phyloP scores from a whole-genome alignment of 2,113 vertebrate genomes.

The Pangasianodon hypophthalmus region DNA sequence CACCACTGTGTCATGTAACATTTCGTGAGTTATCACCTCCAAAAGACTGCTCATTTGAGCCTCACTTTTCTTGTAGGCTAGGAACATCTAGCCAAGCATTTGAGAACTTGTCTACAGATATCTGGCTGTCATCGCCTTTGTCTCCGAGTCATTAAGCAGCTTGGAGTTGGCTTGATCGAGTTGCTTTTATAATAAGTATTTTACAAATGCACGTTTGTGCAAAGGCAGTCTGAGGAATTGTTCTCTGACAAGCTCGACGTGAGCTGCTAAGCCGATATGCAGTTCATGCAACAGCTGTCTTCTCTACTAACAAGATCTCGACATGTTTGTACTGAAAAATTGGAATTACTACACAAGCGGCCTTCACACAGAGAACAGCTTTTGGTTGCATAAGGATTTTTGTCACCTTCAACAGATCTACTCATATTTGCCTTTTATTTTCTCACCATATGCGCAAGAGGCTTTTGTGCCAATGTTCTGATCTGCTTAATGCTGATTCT shows the following conservation, averaged over 20 bases:
- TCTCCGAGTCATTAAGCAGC: conserved; percentile 61
- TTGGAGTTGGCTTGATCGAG: conserved; percentile 24
- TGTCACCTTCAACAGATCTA: conserved; percentile 67
- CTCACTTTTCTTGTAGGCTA: conserved; percentile 61
- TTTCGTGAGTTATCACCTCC: conserved; percentile 77
- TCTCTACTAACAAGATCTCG: conserved; percentile 60
- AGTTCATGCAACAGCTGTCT: conserved; percentile 62
- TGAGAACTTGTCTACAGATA: conserved; percentile 40
- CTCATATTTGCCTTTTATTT: conserved; percentile 66
- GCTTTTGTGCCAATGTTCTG: conserved; percentile 60
- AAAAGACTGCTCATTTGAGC: conserved; percentile 67
- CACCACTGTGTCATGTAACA: conserved; percentile 77
- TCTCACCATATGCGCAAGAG: conserved; percentile 64
- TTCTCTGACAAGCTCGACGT: conserved; percentile 25
- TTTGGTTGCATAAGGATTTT: conserved; percentile 56
- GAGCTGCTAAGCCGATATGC: conserved; percentile 20
- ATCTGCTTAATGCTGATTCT: conserved; percentile 70
- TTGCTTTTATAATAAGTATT: conserved; percentile 1
- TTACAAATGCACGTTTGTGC: neutral
- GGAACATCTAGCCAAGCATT: conserved; percentile 59
- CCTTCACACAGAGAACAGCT: conserved; percentile 65
- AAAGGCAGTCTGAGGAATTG: conserved; percentile 31
- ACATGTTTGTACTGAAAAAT: conserved; percentile 66
- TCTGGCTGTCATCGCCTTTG: conserved; percentile 48
- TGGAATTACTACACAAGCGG: conserved; percentile 68